Percentiles rank a stretch among this genome's conserved stretches.
These are phyloP conservation scores for Meteorus cinctellus DNA, from an alignment of 2,888 invertebrate genomes.

Conservation along the genomic window DNA sequence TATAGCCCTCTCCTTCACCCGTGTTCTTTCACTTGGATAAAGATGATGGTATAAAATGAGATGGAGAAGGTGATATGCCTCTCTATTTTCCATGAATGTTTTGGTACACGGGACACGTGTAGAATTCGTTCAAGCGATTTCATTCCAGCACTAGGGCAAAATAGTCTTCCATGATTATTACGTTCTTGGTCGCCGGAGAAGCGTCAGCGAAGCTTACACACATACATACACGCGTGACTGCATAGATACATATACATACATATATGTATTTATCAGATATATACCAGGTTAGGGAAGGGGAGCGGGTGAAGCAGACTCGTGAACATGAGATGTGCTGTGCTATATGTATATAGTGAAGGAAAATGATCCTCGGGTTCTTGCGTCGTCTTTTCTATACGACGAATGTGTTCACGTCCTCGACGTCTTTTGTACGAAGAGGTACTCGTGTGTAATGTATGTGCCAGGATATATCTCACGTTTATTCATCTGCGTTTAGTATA, in stretches of 20 bases:
- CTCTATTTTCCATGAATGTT: constrained; percentile 13
- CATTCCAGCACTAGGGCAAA: constrained; percentile 3
- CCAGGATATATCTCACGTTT: constrained; percentile 5
- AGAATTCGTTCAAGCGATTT: constrained; percentile 25
- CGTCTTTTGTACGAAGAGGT: not conserved
- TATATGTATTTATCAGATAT: not conserved
- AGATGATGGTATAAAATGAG: constrained; percentile 7
- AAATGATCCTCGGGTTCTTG: constrained; percentile 4
- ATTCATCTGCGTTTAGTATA: constrained; percentile 1
- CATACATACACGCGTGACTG: not conserved
- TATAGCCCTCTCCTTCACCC: not conserved
- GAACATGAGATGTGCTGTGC: constrained; percentile 3
- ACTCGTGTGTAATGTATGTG: constrained; percentile 2
- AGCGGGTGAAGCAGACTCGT: not conserved
- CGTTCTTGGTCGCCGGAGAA: constrained; percentile 18
- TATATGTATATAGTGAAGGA: constrained; percentile 4
- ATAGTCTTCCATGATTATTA: constrained; percentile 22
- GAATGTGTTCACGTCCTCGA: constrained; percentile 10
- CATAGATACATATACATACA: not conserved
- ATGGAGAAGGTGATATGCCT: constrained; percentile 18
- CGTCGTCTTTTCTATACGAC: constrained; percentile 11
- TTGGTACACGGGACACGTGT: constrained; percentile 11
- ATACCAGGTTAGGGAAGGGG: not conserved
- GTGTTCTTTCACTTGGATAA: not conserved
- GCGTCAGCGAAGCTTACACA: constrained; percentile 23